These are phyloP conservation scores for Lineus longissimus DNA, from an alignment of 1,140 invertebrate genomes.

Conservation along the genomic window DNA sequence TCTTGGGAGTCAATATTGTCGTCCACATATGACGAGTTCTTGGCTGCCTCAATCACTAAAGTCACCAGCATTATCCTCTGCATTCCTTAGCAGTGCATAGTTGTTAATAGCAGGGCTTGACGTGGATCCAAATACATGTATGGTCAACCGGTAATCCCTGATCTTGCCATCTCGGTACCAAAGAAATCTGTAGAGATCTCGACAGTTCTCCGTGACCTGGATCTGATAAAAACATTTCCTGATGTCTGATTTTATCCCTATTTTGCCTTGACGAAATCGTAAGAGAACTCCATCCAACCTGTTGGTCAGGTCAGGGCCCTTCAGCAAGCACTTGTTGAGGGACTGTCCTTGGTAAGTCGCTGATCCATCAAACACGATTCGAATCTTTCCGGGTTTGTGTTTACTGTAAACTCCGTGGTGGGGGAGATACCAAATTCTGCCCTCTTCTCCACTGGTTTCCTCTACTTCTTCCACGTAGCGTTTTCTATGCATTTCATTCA, in stretches of 20 bases:
- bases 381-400: not conserved
- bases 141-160: not conserved
- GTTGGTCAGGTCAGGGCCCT: slow-evolving; percentile 43
- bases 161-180: not conserved
- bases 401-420: slow-evolving; percentile 5
- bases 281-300: slow-evolving; percentile 17
- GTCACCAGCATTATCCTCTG: not conserved
- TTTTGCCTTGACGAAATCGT: slow-evolving; percentile 13
- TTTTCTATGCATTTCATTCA: not conserved
- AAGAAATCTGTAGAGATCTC: not conserved
- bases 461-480: not conserved
- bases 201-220: too few species aligned
- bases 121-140: not conserved
- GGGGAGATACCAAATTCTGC: not conserved
- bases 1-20: not conserved
- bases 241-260: not conserved
- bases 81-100: not conserved
- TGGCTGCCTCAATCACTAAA: not conserved
- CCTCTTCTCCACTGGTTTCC: not conserved
- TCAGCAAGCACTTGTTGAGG: slow-evolving; percentile 19
- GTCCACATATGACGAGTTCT: not conserved
- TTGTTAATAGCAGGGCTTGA: not conserved
- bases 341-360: slow-evolving; percentile 17
- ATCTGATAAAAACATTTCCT: not conserved
- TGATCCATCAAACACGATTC: slow-evolving; percentile 6